These are phyloP conservation scores for Pheucticus melanocephalus DNA, from an alignment of 2,113 vertebrate genomes.

Conservation along the genomic window DNA sequence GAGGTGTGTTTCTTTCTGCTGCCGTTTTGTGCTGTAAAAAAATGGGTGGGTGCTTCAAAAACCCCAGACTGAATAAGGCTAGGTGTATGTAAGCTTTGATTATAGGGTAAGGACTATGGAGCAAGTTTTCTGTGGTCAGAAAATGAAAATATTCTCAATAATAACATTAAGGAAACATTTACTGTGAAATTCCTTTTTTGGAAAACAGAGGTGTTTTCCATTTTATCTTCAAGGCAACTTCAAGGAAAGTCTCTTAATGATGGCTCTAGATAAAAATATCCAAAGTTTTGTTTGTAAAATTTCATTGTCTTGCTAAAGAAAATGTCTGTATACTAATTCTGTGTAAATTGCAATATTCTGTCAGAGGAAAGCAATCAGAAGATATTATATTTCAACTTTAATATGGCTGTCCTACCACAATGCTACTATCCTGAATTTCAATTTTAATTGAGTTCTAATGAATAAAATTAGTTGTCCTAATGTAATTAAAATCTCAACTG, in stretches of 20 bases:
- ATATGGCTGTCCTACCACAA: constrained; percentile 40
- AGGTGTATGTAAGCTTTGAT: background rate
- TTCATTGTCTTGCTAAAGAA: constrained; percentile 35
- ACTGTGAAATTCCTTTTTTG: background rate
- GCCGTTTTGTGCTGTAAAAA: background rate
- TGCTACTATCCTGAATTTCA: constrained; percentile 57
- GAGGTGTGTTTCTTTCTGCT: background rate
- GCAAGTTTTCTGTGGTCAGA: background rate
- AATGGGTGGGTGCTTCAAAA: background rate
- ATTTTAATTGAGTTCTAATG: constrained; percentile 66
- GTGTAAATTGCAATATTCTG: constrained; percentile 53
- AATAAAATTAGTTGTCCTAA: constrained; percentile 64
- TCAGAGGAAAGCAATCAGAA: constrained; percentile 44
- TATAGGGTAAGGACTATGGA: background rate
- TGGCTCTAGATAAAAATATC: background rate
- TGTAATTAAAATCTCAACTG: constrained; percentile 58
- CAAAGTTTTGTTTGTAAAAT: background rate
- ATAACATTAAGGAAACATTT: constrained; percentile 12
- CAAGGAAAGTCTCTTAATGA: constrained; percentile 34
- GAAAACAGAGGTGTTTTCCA: background rate
- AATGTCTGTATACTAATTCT: constrained; percentile 19
- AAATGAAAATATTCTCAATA: background rate
- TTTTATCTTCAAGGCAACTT: constrained; percentile 49
- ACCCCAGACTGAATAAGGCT: background rate
- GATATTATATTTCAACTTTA: constrained; percentile 63